Conservation (phyloP, 2,888 invertebrate species). For the Helobdella robusta region DNA sequence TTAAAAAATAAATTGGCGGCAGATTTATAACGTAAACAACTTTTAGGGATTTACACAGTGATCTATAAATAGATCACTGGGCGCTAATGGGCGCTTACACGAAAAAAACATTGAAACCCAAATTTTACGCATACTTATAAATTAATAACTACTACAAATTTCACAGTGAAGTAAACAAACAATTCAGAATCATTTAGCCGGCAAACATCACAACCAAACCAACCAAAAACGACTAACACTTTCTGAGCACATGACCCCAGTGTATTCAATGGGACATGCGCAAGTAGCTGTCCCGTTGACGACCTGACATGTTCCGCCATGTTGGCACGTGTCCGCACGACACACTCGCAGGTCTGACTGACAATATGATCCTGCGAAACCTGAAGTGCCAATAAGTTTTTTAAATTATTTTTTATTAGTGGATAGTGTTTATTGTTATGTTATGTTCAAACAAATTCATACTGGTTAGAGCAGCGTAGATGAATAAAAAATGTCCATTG, state of each 20-base stretch:
- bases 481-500: no score
- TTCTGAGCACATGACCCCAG: constrained; percentile 33
- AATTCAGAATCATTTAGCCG: not conserved
- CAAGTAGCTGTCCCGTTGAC: constrained; percentile 55
- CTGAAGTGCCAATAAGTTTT: constrained; percentile 25
- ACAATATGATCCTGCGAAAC: constrained; percentile 50
- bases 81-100: no score
- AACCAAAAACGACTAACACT: not conserved
- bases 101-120: no score
- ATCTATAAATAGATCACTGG: no score
- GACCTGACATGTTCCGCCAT: constrained; percentile 30
- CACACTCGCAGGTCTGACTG: constrained; percentile 77
- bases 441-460: no score
- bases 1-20: no score
- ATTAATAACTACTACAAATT: no score
- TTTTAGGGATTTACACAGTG: no score
- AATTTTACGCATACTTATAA: no score
- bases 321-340: constrained; percentile 34
- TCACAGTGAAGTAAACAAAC: not conserved
- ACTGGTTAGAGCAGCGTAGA: no score
- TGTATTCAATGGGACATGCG: constrained; percentile 39
- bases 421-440: no score
- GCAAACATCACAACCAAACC: not conserved
- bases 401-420: constrained; percentile 2
- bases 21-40: no score